These are phyloP conservation scores for Hystrix cristata DNA, from an alignment of 2,113 vertebrate species.

Conservation along the genomic window DNA sequence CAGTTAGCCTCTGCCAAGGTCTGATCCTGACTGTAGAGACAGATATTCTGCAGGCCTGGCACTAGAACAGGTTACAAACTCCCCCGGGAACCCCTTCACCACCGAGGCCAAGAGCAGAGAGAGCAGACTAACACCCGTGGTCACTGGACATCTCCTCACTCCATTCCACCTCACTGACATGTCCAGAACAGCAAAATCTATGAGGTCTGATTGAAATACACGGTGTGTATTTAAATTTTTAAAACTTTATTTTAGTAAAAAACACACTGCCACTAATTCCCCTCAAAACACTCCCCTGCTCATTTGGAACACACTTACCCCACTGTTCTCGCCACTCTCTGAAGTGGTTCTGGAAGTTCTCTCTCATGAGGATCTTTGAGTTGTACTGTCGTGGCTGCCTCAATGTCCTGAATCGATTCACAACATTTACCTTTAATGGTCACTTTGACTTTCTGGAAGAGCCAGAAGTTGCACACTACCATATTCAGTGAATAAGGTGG, in stretches of 20 bases:
- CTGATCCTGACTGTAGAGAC: rapidly evolving
- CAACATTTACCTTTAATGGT: not conserved
- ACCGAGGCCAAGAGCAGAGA: not conserved
- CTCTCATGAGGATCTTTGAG: not conserved
- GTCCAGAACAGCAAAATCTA: too few species aligned
- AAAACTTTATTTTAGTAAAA: not conserved
- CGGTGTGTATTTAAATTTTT: not conserved
- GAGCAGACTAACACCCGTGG: not conserved
- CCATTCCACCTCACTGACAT: rapidly evolving
- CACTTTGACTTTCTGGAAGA: not conserved
- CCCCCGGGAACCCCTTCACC: rapidly evolving
- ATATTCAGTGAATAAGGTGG: not conserved
- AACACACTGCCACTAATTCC: not conserved
- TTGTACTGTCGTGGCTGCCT: not conserved
- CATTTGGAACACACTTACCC: not conserved
- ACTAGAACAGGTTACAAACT: not conserved
- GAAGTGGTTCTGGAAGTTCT: not conserved
- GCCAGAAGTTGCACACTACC: not conserved
- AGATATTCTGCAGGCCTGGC: not conserved
- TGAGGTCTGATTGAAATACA: not conserved
- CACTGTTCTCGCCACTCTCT: not conserved
- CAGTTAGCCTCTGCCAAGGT: not conserved
- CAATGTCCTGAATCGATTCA: not conserved
- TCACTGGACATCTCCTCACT: rapidly evolving
- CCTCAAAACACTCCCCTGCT: not conserved